These are phyloP conservation scores for Zhengitettix transpicula DNA, from an alignment of 2,888 invertebrate genomes.

Conservation along the genomic window DNA sequence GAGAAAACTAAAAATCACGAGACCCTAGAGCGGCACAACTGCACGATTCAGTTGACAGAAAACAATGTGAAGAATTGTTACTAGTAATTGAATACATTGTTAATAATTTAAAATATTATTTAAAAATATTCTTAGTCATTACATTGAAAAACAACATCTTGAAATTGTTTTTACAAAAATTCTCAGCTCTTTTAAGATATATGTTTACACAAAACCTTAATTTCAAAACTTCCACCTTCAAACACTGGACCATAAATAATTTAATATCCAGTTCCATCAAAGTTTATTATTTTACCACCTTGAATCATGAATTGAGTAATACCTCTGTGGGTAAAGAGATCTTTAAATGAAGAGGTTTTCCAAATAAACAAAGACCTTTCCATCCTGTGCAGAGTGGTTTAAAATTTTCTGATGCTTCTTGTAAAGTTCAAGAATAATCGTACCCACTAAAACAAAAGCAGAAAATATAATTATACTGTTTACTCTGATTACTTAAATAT, in stretches of 20 bases:
- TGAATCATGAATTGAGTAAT: conserved; percentile 79
- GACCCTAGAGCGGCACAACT: too few species aligned
- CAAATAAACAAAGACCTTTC: conserved; percentile 48
- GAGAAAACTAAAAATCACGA: too few species aligned
- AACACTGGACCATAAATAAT: conserved; percentile 86
- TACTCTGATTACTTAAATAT: too few species aligned
- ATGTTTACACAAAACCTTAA: conserved; percentile 29
- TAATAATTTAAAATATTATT: too few species aligned
- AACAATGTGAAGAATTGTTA: too few species aligned
- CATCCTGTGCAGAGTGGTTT: conserved; percentile 84
- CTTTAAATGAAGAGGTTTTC: conserved; percentile 69
- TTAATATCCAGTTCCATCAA: conserved; percentile 79
- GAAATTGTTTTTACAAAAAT: too few species aligned
- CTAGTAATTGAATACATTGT: too few species aligned
- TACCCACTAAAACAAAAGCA: conserved; percentile 41
- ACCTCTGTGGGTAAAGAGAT: conserved; percentile 61
- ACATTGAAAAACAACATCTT: too few species aligned
- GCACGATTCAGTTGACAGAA: too few species aligned
- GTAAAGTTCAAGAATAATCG: conserved; percentile 73
- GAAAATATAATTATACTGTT: too few species aligned
- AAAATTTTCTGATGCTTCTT: conserved; percentile 81
- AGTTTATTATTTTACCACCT: conserved; percentile 61
- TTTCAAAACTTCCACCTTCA: conserved; percentile 73
- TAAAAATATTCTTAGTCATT: too few species aligned
- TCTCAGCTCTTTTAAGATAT: too few species aligned